Conservation (phyloP, 2,888 invertebrate species). For the Steromphala cineraria region DNA sequence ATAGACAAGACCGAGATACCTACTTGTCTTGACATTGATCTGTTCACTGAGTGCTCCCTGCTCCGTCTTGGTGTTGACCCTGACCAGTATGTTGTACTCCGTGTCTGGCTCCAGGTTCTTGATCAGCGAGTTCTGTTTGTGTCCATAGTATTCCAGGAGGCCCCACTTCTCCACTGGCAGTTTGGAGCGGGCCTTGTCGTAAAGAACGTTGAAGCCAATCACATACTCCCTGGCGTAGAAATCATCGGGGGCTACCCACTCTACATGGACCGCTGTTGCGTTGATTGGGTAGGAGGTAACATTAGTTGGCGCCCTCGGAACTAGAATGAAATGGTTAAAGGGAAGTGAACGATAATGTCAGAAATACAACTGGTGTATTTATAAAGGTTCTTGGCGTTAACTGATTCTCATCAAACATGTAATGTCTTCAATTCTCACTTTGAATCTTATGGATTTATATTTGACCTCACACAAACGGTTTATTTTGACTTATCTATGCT, state of each 20-base stretch:
- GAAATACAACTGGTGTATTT: too few relatives aligned
- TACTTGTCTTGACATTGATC: not conserved
- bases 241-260: constrained; percentile 1
- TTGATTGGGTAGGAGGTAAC: not conserved
- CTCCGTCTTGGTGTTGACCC: constrained; percentile 15
- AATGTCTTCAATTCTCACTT: too few relatives aligned
- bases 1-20: not conserved
- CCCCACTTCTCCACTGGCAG: not conserved
- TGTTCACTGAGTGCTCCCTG: not conserved
- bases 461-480: too few relatives aligned
- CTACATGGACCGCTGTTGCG: not conserved
- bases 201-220: not conserved
- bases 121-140: not conserved
- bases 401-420: too few relatives aligned
- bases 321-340: not conserved
- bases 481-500: too few relatives aligned
- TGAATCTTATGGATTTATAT: too few relatives aligned
- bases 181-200: not conserved
- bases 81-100: constrained; percentile 4
- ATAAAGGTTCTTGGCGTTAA: too few relatives aligned
- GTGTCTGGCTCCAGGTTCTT: constrained; percentile 4
- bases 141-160: not conserved
- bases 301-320: not conserved
- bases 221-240: not conserved
- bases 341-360: too few relatives aligned